A percentile compares a stretch with the other conserved stretches of the same genome.
phyloP scores from a whole-genome alignment of 2,797 vertebrate species.

The Cynodonichthys magdalenae region DNA sequence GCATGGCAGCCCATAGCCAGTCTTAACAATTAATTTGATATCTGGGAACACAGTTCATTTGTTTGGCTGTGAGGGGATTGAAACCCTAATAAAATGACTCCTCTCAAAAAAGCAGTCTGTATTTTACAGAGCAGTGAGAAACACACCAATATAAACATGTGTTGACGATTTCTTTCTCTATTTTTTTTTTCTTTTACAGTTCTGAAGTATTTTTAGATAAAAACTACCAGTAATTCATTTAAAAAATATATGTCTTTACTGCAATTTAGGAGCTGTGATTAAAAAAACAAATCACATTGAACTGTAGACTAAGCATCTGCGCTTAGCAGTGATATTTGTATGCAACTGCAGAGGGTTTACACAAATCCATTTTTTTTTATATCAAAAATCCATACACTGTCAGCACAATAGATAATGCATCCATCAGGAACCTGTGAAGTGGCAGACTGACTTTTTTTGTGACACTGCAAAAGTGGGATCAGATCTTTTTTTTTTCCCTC shows the following conservation, averaged over 20 bases:
- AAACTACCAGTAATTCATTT: constrained; percentile 4
- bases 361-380: constrained; percentile 47
- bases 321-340: constrained; percentile 21
- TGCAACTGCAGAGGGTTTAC: constrained; percentile 54
- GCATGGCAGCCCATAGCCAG: constrained; percentile 62
- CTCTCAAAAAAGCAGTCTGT: constrained; percentile 33
- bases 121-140: constrained; percentile 1
- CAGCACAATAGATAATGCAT: constrained; percentile 47
- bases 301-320: constrained; percentile 20
- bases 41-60: constrained; percentile 66
- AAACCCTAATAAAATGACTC: constrained; percentile 66
- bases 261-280: constrained; percentile 32
- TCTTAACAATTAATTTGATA: constrained; percentile 73
- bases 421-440: constrained; percentile 18
- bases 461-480: constrained; percentile 39
- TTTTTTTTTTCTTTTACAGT: not conserved
- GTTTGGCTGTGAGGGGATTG: constrained; percentile 63
- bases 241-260: constrained; percentile 25
- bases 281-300: constrained; percentile 32
- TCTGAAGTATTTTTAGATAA: constrained; percentile 15
- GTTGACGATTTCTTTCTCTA: constrained; percentile 1
- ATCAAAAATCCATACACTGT: constrained; percentile 31
- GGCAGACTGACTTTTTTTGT: constrained; percentile 31
- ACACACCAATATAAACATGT: constrained; percentile 1
- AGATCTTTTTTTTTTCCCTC: constrained; percentile 12